Evolutionary conservation across 2,113 vertebrate species (phyloP), one percentile per base, ranked within the genome.

Genomic region (Forbesichthys papilliferus): DNA sequence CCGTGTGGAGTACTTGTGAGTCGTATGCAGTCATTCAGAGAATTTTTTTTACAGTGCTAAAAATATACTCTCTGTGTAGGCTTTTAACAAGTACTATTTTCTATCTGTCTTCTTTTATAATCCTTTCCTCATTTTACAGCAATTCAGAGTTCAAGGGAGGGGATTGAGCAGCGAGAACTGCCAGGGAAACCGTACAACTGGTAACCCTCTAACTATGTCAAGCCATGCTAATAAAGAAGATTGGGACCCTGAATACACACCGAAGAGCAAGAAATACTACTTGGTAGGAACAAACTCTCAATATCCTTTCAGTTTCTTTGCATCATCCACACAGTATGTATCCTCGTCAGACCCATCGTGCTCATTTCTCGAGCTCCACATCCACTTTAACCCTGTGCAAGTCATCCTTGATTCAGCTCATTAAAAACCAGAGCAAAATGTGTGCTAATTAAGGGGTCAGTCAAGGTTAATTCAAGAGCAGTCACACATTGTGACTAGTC

Each of bases 251-350:
- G 96, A 98, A 66, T 96, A 94, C 78, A 96, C 95, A 0, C 94
- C 94, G 3, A 98, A 97, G 88, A 96, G 94, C 95, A 96, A 95
- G 90, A 96, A 96, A 72, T 98, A 97, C 91, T 98, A 95, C 89
- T 82, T 97, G 94, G 98, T 99, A 96, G 0, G 93, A 86, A 49
- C 20, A 0, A 42, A 27, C 33, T 16, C 18, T 69, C 5, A 42
- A 42, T 46, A 33, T 69, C 69, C 49, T 13, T 36, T 64, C 10
- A 42, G 34, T 57, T 1, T 48, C 57, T 48, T n/a, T 11, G 36
- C 46, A 27, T 5, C 1, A 13, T 34, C 27, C 27, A 27, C 27
- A 27, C 27, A 27, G 27, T 3, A 27, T 27, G 27, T 27, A 3
- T 27, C 27, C 27, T 27, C 27, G 27, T 27, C 27, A 27, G 27